phyloP scores from a whole-genome alignment of 2,888 invertebrate genomes.

The Melinaea menophilus region DNA sequence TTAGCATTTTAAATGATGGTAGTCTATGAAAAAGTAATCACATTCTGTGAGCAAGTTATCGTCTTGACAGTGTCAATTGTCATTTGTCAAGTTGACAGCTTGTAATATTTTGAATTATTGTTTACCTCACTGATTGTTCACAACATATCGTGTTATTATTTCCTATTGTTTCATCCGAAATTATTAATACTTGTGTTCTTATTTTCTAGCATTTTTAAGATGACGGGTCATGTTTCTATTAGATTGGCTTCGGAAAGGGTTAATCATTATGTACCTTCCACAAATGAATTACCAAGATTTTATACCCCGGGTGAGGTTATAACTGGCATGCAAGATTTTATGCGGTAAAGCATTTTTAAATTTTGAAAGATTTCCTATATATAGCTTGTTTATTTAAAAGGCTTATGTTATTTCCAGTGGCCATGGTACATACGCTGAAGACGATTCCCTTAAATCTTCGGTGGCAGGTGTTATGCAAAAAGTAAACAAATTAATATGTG shows the following conservation, averaged over 20 bases:
- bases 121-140: no score
- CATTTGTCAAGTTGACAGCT: no score
- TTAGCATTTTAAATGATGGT: no score
- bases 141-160: no score
- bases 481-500: slow-evolving; percentile 96
- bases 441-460: slow-evolving; percentile 90
- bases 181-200: background rate
- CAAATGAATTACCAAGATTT: slow-evolving; percentile 80
- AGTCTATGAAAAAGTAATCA: no score
- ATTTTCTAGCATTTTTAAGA: slow-evolving; percentile 33
- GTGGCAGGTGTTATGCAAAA: slow-evolving; percentile 96
- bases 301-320: slow-evolving; percentile 94
- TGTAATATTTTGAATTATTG: no score
- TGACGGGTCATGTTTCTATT: slow-evolving; percentile 79
- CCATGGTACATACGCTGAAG: slow-evolving; percentile 95
- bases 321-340: slow-evolving; percentile 87
- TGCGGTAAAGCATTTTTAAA: slow-evolving; percentile 80
- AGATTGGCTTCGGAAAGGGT: slow-evolving; percentile 81
- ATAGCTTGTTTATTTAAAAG: background rate
- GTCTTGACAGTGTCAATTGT: no score
- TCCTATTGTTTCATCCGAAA: no score
- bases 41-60: no score
- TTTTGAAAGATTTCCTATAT: background rate
- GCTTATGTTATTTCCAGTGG: slow-evolving; percentile 80
- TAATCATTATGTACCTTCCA: slow-evolving; percentile 75